Evolutionary conservation across 1,140 invertebrate species (phyloP).

Genomic region (Neomicropteryx cornuta): DNA sequence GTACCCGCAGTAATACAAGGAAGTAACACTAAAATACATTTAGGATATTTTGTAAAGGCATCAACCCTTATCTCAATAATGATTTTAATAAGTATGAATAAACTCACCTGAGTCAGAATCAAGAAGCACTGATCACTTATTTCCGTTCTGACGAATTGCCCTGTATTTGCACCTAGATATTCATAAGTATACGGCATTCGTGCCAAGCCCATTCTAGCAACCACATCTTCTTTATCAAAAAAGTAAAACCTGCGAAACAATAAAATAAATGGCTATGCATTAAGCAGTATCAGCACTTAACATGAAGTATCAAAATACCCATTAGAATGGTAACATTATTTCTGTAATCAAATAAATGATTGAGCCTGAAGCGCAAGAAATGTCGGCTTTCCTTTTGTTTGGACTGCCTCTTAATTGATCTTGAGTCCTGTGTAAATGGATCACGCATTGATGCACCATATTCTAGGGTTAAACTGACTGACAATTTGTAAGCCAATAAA

Average conservation of each 20-base stretch:
- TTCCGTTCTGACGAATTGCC: slow-evolving; percentile 85
- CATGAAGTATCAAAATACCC: neutral
- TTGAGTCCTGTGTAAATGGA: no score
- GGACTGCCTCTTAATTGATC: no score
- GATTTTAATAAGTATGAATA: slow-evolving; percentile 1
- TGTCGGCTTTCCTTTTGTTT: no score
- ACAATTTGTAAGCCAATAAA: no score
- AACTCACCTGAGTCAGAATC: slow-evolving; percentile 74
- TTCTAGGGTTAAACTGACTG: no score
- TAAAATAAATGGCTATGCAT: neutral
- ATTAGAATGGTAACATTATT: no score
- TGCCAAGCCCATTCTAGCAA: slow-evolving; percentile 73
- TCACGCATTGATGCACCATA: no score
- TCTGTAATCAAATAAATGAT: no score
- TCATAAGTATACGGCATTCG: slow-evolving; percentile 95
- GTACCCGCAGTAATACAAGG: no score
- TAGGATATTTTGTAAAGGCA: neutral
- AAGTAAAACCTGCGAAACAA: slow-evolving; percentile 41
- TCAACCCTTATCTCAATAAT: neutral
- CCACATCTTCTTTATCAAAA: slow-evolving; percentile 41
- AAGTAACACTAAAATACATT: neutral
- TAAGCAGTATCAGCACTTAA: neutral
- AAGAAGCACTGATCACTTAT: slow-evolving; percentile 94
- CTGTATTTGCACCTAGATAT: slow-evolving; percentile 82
- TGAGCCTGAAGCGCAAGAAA: no score